These are phyloP conservation scores for Hypothenemus hampei DNA, from an alignment of 1,140 invertebrate genomes.

Conservation along the genomic window DNA sequence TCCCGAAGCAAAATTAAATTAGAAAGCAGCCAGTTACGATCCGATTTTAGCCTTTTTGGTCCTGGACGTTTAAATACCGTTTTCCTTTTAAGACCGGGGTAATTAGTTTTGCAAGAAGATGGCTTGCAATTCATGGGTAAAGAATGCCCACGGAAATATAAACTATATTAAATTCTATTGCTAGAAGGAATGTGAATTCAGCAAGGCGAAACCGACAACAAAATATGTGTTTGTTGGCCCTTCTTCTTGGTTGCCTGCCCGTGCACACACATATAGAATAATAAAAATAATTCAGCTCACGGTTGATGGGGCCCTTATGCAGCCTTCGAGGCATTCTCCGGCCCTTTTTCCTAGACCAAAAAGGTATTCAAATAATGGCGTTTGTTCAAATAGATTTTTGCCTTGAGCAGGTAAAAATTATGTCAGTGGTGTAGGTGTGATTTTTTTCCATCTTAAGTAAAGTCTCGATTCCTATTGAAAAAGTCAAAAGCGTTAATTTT, in stretches of 20 bases:
- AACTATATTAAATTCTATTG: no score
- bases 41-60: conserved; percentile 8
- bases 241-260: neutral
- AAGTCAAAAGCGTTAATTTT: neutral
- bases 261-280: neutral
- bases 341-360: neutral
- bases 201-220: neutral
- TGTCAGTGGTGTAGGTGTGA: conserved; percentile 5
- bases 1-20: conserved; percentile 12
- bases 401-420: conserved; percentile 9
- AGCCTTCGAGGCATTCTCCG: conserved; percentile 4
- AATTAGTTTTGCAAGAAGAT: conserved; percentile 16
- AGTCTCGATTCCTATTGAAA: neutral
- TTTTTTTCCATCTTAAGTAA: neutral
- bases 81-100: conserved; percentile 1
- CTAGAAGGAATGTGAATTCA: neutral
- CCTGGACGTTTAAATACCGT: neutral
- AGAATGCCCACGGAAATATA: no score
- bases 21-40: conserved; percentile 10
- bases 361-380: conserved; percentile 8
- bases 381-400: neutral
- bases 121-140: no score
- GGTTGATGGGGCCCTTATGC: conserved; percentile 10
- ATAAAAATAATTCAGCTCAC: conserved; percentile 10
- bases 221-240: neutral